Evolutionary conservation across 2,888 invertebrate genomes (phyloP).

Genomic region (Halictus quadricinctus): DNA sequence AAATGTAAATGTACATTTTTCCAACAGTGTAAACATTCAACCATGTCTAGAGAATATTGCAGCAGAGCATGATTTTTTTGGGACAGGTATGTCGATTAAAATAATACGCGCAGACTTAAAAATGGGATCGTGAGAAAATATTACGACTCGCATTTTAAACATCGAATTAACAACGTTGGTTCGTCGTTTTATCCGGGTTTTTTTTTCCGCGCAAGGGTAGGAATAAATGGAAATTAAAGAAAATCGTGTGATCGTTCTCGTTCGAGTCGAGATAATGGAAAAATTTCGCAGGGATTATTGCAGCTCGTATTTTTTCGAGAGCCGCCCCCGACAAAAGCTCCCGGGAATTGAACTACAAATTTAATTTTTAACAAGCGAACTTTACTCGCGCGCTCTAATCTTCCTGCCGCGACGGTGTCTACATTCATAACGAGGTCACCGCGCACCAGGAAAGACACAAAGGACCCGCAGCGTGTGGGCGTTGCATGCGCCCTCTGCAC

Average conservation of each 20-base stretch:
- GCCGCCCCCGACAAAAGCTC: not conserved
- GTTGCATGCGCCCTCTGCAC: not conserved
- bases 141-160: not conserved
- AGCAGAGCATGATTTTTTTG: not conserved
- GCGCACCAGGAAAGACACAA: constrained; percentile 11
- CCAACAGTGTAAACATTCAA: not conserved
- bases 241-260: not conserved
- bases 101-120: not conserved
- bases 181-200: no score
- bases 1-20: no score
- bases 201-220: not conserved
- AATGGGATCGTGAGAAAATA: not conserved
- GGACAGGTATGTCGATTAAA: not conserved
- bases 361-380: constrained; percentile 9
- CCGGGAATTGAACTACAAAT: constrained; percentile 9
- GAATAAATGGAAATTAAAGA: not conserved
- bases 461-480: not conserved
- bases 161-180: not conserved
- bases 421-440: constrained; percentile 30
- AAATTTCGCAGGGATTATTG: constrained; percentile 1
- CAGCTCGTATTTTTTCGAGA: not conserved
- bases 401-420: constrained; percentile 15
- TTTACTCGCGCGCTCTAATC: not conserved
- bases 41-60: not conserved
- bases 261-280: not conserved